phyloP scores from a whole-genome alignment of 2,113 vertebrate species.

The Conger conger region DNA sequence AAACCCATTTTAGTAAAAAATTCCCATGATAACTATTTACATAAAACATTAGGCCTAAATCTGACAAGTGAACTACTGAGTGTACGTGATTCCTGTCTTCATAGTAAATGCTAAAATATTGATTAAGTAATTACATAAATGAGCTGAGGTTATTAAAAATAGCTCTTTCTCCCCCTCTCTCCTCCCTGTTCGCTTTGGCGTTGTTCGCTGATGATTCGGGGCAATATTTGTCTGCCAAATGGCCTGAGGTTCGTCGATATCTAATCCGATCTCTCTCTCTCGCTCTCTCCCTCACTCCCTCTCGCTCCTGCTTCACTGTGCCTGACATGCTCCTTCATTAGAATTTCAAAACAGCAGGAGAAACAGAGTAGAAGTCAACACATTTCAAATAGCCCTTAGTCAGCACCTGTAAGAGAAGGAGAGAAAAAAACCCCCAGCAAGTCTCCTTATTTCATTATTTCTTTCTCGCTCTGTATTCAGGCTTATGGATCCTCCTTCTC shows the following conservation, averaged over 20 bases:
- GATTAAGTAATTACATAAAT: slow-evolving; percentile 1
- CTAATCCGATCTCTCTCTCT: slow-evolving; percentile 4
- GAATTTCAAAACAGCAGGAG: slow-evolving; percentile 50
- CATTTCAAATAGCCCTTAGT: slow-evolving; percentile 42
- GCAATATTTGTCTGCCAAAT: background rate
- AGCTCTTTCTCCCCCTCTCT: slow-evolving; percentile 3
- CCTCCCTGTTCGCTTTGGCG: background rate
- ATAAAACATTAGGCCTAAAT: background rate
- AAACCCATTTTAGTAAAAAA: background rate
- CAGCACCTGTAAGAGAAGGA: slow-evolving; percentile 35
- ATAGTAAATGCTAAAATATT: background rate
- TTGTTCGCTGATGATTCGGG: background rate
- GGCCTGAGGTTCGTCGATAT: slow-evolving; percentile 6
- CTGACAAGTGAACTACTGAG: background rate
- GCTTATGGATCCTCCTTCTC: background rate
- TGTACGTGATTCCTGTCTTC: background rate
- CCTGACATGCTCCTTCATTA: slow-evolving; percentile 40
- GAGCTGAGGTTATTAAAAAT: slow-evolving; percentile 1
- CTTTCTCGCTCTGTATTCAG: background rate
- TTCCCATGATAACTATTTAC: background rate
- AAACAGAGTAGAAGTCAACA: slow-evolving; percentile 52
- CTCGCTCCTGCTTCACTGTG: background rate
- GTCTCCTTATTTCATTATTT: background rate
- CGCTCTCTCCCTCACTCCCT: slow-evolving; percentile 16
- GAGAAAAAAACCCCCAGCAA: background rate